Evolutionary conservation across 1,140 invertebrate genomes (phyloP), one percentile per base, ranked within the genome.

Genomic region (Diabrotica undecimpunctata): DNA sequence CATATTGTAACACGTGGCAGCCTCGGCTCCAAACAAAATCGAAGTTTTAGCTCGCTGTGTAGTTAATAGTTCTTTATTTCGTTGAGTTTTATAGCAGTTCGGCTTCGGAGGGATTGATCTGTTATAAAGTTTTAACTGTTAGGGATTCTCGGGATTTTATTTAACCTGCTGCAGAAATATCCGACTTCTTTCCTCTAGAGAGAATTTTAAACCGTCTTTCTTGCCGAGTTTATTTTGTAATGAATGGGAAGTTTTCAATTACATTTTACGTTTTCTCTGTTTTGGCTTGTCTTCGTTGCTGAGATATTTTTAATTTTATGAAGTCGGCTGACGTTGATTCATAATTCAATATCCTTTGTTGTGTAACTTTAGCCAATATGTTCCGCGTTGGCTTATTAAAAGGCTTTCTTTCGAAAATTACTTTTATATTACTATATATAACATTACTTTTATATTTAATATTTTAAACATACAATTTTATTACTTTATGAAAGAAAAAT

Each of bases 11-110:
- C 65, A 71, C 63, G 67, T 66, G 65, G 65, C 39, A 10, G 36
- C 59, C 62, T 54, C 55, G 64, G 39, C 59, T 54, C 65, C 67
- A 61, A 25, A 25, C 25, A 25, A 25, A 25, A 25, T 25, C 25
- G 25, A 25, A 25, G 25, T 25, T 25, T n/a, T 25, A 25, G 1
- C 25, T 25, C 25, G 25, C 25, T 25, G 25, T 25, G 67, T 69
- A 66, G 65, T 67, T 69, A 69, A 71, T 65, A 69, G 67, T 71
- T 66, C 69, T 64, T 71, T 71, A 71, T 71, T 69, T 71, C 56
- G 65, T 71, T 69, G 54, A 64, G 66, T 66, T 71, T 68, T 71
- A 68, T 61, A 66, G 62, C 61, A 65, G 62, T 56, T 46, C 62
- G 59, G 62, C 41, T 37, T 64, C 58, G 63, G 53, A 55, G 50